Conservation (phyloP, 2,113 vertebrate genomes). For the Sylvietta virens region DNA sequence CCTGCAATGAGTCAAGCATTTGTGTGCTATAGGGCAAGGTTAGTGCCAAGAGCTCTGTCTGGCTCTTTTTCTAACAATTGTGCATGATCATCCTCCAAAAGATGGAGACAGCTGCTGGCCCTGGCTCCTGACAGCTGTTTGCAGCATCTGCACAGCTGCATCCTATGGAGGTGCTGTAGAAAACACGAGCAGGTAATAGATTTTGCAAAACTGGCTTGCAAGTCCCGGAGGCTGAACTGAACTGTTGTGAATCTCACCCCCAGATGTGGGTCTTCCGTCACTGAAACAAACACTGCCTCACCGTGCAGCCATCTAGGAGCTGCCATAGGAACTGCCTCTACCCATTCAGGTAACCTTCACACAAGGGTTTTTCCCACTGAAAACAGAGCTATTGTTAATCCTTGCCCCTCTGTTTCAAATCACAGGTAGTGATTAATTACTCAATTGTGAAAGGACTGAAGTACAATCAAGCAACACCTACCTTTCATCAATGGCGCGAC, state of each 20-base stretch:
- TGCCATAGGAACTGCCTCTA: background rate
- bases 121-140: conserved; percentile 6
- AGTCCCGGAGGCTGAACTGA: background rate
- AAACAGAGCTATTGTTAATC: background rate
- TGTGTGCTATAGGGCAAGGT: background rate
- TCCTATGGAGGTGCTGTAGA: background rate
- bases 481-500: conserved; percentile 98
- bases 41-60: background rate
- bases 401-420: conserved; percentile 13
- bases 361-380: background rate
- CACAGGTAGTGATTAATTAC: conserved; percentile 98
- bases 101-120: background rate
- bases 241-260: background rate
- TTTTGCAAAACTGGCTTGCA: background rate
- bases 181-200: background rate
- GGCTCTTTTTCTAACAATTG: background rate
- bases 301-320: accelerated
- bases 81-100: background rate
- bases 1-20: background rate
- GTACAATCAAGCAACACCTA: conserved; percentile 98
- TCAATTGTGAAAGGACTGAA: conserved; percentile 98
- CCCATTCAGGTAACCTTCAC: background rate
- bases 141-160: background rate
- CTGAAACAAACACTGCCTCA: background rate
- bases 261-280: background rate